A percentile compares a stretch with the other conserved stretches of the same genome.
Conservation (phyloP, 2,888 invertebrate species). For the Anoplius nigerrimus region DNA sequence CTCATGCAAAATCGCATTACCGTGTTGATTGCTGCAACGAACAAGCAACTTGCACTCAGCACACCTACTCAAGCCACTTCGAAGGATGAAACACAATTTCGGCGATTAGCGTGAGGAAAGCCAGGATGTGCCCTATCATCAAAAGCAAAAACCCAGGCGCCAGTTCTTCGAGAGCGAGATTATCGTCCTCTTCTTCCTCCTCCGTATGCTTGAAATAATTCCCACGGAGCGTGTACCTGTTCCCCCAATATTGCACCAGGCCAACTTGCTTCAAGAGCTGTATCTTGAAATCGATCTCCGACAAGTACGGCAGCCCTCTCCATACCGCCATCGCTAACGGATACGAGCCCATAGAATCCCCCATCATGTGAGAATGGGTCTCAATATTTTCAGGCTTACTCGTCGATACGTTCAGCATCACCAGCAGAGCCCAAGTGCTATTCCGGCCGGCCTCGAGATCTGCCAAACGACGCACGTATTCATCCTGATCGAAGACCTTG, state of each 20-base stretch:
- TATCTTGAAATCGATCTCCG: slow-evolving; percentile 51
- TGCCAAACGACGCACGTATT: slow-evolving; percentile 41
- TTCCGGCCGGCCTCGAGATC: slow-evolving; percentile 56
- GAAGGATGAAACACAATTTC: slow-evolving; percentile 48
- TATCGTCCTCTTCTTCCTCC: neutral
- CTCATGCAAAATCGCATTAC: no score
- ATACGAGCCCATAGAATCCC: slow-evolving; percentile 54
- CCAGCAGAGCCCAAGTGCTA: slow-evolving; percentile 54
- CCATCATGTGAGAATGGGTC: slow-evolving; percentile 53
- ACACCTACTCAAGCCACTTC: slow-evolving; percentile 15
- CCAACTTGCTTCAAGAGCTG: slow-evolving; percentile 52
- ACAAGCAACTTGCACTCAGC: no score
- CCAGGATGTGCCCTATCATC: slow-evolving; percentile 50
- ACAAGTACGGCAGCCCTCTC: slow-evolving; percentile 60
- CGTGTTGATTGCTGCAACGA: no score
- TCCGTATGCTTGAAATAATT: neutral
- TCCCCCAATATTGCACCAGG: slow-evolving; percentile 49
- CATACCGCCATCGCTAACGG: slow-evolving; percentile 63
- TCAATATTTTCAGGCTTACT: slow-evolving; percentile 28
- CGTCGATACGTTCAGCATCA: slow-evolving; percentile 59
- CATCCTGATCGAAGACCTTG: slow-evolving; percentile 38
- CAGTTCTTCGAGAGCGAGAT: slow-evolving; percentile 46
- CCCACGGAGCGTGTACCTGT: neutral
- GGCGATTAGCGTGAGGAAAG: slow-evolving; percentile 35
- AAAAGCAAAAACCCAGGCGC: slow-evolving; percentile 59